Evolutionary conservation across 2,113 vertebrate genomes (phyloP).

Genomic region (Cryptotis parvus): DNA sequence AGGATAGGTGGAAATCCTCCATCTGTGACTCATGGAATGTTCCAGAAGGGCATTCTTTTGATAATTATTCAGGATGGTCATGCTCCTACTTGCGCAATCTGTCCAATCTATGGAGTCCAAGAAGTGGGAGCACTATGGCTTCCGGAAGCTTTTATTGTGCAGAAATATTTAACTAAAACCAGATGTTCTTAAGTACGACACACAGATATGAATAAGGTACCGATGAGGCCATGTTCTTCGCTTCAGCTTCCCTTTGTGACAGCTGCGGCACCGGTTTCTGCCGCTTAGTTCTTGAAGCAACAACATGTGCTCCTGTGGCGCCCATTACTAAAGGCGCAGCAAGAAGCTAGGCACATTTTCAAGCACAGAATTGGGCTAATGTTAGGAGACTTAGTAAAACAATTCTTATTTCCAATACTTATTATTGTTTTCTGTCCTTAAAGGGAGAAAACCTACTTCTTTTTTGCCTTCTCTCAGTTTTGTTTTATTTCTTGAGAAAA

Average conservation of each 20-base stretch:
- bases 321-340: not conserved
- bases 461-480: too few relatives aligned
- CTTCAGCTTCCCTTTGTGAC: not conserved
- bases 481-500: too few relatives aligned
- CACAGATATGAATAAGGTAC: not conserved
- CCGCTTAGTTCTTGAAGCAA: not conserved
- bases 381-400: not conserved
- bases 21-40: slow-evolving; percentile 46
- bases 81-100: not conserved
- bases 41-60: slow-evolving; percentile 38
- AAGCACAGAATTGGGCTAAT: not conserved
- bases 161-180: slow-evolving; percentile 21
- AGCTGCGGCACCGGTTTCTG: not conserved
- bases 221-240: not conserved
- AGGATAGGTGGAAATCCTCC: slow-evolving; percentile 30
- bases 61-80: slow-evolving; percentile 18
- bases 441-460: not conserved
- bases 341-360: not conserved
- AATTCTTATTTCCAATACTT: not conserved
- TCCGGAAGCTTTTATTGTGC: not conserved
- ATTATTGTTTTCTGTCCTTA: slow-evolving; percentile 12
- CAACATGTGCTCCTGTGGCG: not conserved
- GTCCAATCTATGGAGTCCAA: not conserved
- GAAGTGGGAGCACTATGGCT: not conserved
- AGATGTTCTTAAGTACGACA: not conserved